Conservation (phyloP, 2,888 invertebrate species). For the Eupithecia subfuscata region DNA sequence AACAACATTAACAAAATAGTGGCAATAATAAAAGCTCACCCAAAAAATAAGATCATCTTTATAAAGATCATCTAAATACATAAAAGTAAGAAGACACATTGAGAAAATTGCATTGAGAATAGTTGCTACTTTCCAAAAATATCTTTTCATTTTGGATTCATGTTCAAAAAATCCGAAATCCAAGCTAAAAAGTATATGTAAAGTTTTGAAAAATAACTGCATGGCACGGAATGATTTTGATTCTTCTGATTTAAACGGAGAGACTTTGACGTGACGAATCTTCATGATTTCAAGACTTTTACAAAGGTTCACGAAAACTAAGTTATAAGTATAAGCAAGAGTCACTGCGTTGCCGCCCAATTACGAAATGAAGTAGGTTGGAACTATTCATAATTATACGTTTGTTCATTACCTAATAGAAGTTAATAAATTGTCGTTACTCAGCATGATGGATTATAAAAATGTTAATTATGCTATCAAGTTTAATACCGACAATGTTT, state of each 20-base stretch:
- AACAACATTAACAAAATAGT: neutral
- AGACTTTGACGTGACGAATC: neutral
- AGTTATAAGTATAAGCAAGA: neutral
- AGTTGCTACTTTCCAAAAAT: neutral
- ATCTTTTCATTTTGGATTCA: constrained; percentile 1
- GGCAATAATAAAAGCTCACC: neutral
- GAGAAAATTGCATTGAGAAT: neutral
- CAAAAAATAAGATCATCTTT: neutral
- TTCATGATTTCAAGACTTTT: neutral
- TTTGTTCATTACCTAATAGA: neutral
- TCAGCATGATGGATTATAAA: neutral
- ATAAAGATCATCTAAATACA: neutral
- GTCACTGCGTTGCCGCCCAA: neutral
- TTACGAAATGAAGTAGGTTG: neutral
- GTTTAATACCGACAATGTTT: too few relatives aligned
- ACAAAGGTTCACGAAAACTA: neutral
- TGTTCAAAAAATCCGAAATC: constrained; percentile 9
- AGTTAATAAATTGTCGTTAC: neutral
- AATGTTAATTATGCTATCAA: too few relatives aligned
- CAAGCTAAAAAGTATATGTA: neutral
- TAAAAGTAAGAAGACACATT: neutral
- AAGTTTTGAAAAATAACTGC: neutral
- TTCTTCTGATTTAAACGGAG: neutral
- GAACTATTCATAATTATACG: neutral
- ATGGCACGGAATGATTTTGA: neutral